Percentiles rank a stretch among this genome's conserved stretches.
phyloP scores from a whole-genome alignment of 2,888 invertebrate species.

The Phaonia tiefii region DNA sequence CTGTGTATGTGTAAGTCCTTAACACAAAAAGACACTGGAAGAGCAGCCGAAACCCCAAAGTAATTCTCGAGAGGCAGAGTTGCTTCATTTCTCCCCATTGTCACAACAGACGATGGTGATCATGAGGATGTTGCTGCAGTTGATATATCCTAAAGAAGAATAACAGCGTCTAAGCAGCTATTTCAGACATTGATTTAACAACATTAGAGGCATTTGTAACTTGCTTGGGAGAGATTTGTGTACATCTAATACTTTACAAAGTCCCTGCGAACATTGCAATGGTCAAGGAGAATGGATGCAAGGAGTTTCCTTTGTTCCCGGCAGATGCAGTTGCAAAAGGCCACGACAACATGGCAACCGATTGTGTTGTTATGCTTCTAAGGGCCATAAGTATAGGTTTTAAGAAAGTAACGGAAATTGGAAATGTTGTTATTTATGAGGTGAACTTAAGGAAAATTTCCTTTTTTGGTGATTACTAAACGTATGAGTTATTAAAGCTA shows the following conservation, averaged over 20 bases:
- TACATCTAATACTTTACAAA: constrained; percentile 43
- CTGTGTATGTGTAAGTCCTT: neutral
- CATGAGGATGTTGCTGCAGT: neutral
- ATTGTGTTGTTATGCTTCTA: neutral
- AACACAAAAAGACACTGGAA: no score
- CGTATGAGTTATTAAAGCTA: neutral
- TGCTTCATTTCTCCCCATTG: no score
- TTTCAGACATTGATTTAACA: constrained; percentile 78
- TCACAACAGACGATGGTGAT: constrained; percentile 11
- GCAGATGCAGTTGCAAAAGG: neutral
- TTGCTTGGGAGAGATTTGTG: constrained; percentile 72
- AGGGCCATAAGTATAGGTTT: no score
- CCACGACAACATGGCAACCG: neutral
- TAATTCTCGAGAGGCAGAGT: constrained; percentile 20
- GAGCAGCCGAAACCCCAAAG: neutral
- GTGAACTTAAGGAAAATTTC: neutral
- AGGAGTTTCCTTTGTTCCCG: neutral
- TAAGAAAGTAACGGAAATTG: no score
- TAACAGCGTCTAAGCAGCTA: constrained; percentile 22
- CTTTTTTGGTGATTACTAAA: neutral
- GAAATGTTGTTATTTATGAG: neutral
- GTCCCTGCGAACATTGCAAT: constrained; percentile 35
- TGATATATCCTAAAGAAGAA: constrained; percentile 16
- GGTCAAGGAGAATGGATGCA: constrained; percentile 20
- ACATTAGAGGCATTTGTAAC: constrained; percentile 79